phyloP scores from a whole-genome alignment of 2,888 invertebrate genomes.

The Leistus spinibarbis region DNA sequence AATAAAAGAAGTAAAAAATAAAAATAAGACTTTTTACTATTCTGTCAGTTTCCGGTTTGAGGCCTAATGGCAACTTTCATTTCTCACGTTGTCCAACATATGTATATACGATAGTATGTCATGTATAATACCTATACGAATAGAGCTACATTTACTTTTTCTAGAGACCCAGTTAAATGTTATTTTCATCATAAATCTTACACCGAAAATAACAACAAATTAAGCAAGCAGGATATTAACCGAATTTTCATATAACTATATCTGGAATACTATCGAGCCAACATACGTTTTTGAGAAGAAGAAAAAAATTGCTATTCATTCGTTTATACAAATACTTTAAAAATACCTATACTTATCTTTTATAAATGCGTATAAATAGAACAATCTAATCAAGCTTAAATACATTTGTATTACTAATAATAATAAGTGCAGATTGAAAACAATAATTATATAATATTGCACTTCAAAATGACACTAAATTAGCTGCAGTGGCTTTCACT shows the following conservation, averaged over 20 bases:
- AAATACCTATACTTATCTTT: background rate
- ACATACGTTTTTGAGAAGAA: background rate
- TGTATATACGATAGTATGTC: background rate
- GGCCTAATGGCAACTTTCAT: constrained; percentile 26
- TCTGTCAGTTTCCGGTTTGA: constrained; percentile 15
- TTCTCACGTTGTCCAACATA: constrained; percentile 31
- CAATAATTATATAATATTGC: too few species aligned
- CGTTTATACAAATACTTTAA: background rate
- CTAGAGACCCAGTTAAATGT: constrained; percentile 30
- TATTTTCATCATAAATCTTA: constrained; percentile 9
- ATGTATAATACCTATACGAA: background rate
- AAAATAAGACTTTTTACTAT: constrained; percentile 3
- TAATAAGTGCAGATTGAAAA: too few species aligned
- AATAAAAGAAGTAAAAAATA: background rate
- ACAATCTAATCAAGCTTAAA: too few species aligned
- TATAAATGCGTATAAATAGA: too few species aligned
- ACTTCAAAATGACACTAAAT: too few species aligned
- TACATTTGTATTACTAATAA: too few species aligned
- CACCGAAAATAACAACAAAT: constrained; percentile 4
- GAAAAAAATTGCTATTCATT: background rate
- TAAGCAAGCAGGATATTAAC: background rate
- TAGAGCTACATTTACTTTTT: constrained; percentile 25
- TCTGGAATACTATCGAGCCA: background rate
- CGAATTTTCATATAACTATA: background rate
- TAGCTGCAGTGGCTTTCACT: too few species aligned